These are phyloP conservation scores for Dicentrarchus labrax DNA, from an alignment of 2,113 vertebrate genomes.

Conservation along the genomic window DNA sequence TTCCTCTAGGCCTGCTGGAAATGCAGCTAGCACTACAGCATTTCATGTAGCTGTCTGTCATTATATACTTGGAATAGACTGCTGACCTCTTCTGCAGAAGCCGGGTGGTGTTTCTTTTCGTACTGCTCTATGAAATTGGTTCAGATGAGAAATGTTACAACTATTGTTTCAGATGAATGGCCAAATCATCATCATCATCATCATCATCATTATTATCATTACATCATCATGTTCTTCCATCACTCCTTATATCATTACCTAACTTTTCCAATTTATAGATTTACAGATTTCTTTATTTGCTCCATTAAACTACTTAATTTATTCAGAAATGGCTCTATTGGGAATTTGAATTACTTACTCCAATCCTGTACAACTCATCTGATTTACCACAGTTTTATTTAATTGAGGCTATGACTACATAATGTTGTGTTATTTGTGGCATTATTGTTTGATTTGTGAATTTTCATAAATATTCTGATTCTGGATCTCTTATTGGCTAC, in stretches of 20 bases:
- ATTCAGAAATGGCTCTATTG: background rate
- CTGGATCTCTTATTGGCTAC: background rate
- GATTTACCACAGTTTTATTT: background rate
- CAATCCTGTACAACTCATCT: background rate
- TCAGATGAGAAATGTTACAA: slow-evolving; percentile 2
- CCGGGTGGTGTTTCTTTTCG: background rate
- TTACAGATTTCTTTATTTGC: background rate
- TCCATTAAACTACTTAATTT: background rate
- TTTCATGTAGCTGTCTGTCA: slow-evolving; percentile 1
- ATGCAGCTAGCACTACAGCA: background rate
- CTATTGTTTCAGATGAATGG: background rate
- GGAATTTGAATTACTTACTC: background rate
- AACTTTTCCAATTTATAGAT: background rate
- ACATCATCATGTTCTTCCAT: background rate
- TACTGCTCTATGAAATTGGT: background rate
- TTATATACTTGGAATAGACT: background rate
- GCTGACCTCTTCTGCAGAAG: background rate
- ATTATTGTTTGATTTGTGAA: background rate
- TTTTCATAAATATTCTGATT: background rate
- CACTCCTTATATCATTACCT: background rate
- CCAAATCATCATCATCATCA: background rate
- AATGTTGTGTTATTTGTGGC: background rate
- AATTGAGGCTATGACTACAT: background rate
- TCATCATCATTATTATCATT: background rate
- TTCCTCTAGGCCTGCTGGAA: slow-evolving; percentile 8